Evolutionary conservation across 1,140 invertebrate genomes (phyloP).

Genomic region (Drosophila rhopaloa): DNA sequence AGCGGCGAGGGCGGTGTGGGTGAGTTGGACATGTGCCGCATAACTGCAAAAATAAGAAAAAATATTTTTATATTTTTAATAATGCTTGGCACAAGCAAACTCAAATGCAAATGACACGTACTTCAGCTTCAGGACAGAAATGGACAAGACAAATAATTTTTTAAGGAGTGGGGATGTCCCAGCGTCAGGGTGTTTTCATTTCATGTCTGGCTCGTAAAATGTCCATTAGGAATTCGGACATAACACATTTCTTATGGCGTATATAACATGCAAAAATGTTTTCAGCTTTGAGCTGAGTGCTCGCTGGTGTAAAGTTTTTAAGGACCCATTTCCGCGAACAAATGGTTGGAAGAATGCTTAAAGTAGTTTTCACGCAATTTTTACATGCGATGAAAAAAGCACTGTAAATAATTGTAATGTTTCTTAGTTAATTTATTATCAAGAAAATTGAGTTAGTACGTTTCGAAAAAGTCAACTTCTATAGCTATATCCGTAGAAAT

Average conservation of each 20-base stretch:
- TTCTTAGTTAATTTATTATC: too few relatives aligned
- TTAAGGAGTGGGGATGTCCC: background rate
- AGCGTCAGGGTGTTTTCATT: conserved; percentile 17
- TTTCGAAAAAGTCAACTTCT: too few relatives aligned
- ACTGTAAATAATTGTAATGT: background rate
- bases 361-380: conserved; percentile 33
- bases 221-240: conserved; percentile 79
- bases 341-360: conserved; percentile 8
- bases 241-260: conserved; percentile 51
- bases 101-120: conserved; percentile 76
- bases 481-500: too few relatives aligned
- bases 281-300: conserved; percentile 34
- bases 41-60: conserved; percentile 69
- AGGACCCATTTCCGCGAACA: conserved; percentile 25
- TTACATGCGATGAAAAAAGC: background rate
- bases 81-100: background rate
- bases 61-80: conserved; percentile 33
- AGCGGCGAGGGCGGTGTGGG: conserved; percentile 81
- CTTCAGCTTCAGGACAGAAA: conserved; percentile 7
- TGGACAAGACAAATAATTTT: conserved; percentile 5
- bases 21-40: conserved; percentile 82
- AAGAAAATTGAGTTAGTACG: too few relatives aligned
- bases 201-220: conserved; percentile 70
- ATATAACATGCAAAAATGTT: conserved; percentile 73
- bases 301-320: conserved; percentile 66